Base-by-base conservation (phyloP, 92 coral and sea anemone species). In the Umimayanthus chanpuru region DNA sequence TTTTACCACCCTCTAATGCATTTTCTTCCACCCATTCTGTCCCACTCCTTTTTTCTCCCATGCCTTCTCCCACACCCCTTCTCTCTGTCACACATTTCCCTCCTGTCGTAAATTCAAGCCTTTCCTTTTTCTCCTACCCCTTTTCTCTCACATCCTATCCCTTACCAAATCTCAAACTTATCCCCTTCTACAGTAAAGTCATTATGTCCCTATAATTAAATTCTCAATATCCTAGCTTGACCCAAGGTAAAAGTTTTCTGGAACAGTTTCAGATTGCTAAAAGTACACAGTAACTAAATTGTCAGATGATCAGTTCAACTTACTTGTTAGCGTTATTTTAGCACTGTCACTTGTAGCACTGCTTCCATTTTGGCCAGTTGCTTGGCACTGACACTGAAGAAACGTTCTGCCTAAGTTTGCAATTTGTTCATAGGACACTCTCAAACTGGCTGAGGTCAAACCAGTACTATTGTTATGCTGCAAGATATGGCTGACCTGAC, bases 401-500 rank as follows among this genome's bases (percentile, higher is more conserved):
- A 25, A 44, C 5, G 7, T 47, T 4, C n/a, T 15, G 36, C 39
- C 65, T 7, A 50, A 32, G 26, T 9, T 50, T 1, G 9, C 77
- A 83, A 83, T 70, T 28, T 83, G 79, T 47, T 68, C 25, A 23
- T 68, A 83, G 4, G 87, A 25, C 2, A 83, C 41, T 43, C 67
- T 47, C 7, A 83, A 49, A 43, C 65, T 83, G 43, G 87, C 87
- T 4, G 44, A 83, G 3, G 73, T 67, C 67, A 83, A 83, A 70
- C 78, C 66, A 29, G 77, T 83, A 55, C 44, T 26, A 20, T 83
- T 83, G 18, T 70, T 74, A 26, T 28, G 55, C 38, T 50, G 64
- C 20, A 56, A 28, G 5, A 9, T 16, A n/a, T 4, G 50, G 21
- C 12, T 70, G 14, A 83, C 40, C 12, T 28, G 7, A 7, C 12